These are phyloP conservation scores for Chironomus riparius DNA, from an alignment of 2,888 invertebrate genomes.

Conservation along the genomic window DNA sequence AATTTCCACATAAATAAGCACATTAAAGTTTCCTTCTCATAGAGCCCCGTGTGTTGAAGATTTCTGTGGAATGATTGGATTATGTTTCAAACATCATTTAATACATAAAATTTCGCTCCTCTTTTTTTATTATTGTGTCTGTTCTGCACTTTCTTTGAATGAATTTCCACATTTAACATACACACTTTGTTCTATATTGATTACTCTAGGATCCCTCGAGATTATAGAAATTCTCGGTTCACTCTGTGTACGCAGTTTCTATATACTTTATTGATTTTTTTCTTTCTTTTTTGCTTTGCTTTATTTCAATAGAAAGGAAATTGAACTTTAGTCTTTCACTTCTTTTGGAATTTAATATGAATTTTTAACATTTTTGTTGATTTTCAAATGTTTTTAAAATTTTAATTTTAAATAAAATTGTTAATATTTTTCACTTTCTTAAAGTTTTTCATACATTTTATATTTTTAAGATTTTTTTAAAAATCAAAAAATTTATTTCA, in stretches of 20 bases:
- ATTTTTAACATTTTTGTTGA: too few relatives aligned
- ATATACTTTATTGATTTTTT: conserved; percentile 2
- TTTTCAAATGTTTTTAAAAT: too few relatives aligned
- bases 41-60: not conserved
- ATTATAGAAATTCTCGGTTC: not conserved
- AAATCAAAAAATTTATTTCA: too few relatives aligned
- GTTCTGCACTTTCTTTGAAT: conserved; percentile 6
- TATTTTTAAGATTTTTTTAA: too few relatives aligned
- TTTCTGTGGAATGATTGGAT: conserved; percentile 5
- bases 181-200: not conserved
- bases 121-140: conserved; percentile 18
- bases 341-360: not conserved
- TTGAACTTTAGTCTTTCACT: not conserved
- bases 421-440: too few relatives aligned
- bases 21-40: not conserved
- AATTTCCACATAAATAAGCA: conserved; percentile 25
- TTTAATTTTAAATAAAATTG: too few relatives aligned
- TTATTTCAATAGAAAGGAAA: not conserved
- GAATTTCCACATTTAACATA: conserved; percentile 14
- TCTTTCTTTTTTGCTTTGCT: not conserved
- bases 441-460: not conserved
- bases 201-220: not conserved
- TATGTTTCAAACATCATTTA: conserved; percentile 17
- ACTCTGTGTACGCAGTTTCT: not conserved
- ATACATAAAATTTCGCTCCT: not conserved